Conservation (phyloP, 2,113 vertebrate species). For the Apistogramma diplotaenia region DNA sequence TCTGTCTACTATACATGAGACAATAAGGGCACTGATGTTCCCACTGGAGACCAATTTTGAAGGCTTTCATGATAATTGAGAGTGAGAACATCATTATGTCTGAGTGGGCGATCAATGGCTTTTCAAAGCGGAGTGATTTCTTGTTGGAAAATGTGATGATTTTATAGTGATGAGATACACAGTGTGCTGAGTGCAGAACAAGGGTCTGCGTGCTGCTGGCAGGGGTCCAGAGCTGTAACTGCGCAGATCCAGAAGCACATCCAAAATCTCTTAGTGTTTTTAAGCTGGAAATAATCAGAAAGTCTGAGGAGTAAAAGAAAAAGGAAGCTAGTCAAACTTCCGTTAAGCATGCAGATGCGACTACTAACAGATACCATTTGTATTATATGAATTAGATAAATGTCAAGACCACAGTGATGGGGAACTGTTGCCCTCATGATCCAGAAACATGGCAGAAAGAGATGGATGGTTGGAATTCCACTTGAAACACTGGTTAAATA, state of each 20-base stretch:
- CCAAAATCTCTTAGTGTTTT: not conserved
- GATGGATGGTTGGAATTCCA: not conserved
- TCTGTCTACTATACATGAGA: not conserved
- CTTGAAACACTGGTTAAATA: not conserved
- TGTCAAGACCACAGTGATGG: not conserved
- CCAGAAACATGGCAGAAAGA: not conserved
- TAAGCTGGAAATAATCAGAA: not conserved
- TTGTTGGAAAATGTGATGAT: not conserved
- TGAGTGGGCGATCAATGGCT: slow-evolving; percentile 9
- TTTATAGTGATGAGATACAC: not conserved
- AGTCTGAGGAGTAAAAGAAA: not conserved
- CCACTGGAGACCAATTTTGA: not conserved
- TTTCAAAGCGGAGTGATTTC: not conserved
- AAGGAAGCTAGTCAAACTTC: not conserved
- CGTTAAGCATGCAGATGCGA: not conserved
- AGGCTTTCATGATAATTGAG: slow-evolving; percentile 33
- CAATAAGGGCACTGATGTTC: not conserved
- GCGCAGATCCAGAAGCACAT: not conserved
- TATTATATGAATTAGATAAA: too few species aligned
- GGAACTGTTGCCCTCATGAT: not conserved
- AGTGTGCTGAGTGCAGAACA: not conserved
- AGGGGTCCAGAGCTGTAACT: not conserved
- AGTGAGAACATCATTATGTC: not conserved
- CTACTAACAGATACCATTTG: not conserved
- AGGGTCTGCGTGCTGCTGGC: not conserved